Evolutionary conservation across 2,113 vertebrate species (phyloP).

Genomic region (Macrotis lagotis): DNA sequence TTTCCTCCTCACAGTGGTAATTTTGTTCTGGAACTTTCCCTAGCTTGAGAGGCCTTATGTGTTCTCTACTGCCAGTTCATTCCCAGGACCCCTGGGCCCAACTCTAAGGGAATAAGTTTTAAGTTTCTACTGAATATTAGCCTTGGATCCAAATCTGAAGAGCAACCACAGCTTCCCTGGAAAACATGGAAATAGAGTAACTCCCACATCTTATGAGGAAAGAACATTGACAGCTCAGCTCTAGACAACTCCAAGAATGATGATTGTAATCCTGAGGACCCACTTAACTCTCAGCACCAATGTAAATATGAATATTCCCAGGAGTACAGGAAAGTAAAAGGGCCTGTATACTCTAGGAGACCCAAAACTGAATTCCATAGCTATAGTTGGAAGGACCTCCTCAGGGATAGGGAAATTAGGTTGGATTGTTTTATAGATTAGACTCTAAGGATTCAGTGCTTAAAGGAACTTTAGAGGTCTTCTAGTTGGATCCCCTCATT

Average conservation of each 20-base stretch:
- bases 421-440: background rate
- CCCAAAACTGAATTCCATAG: background rate
- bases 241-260: background rate
- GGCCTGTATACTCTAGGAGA: background rate
- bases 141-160: conserved; percentile 14
- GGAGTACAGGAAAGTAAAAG: background rate
- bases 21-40: conserved; percentile 69
- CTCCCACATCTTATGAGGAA: conserved; percentile 44
- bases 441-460: background rate
- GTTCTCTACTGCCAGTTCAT: conserved; percentile 49
- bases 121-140: conserved; percentile 55
- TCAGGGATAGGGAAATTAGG: background rate
- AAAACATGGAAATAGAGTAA: conserved; percentile 63
- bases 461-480: background rate
- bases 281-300: background rate
- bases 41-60: conserved; percentile 49
- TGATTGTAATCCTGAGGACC: background rate
- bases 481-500: background rate
- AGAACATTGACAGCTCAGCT: conserved; percentile 40
- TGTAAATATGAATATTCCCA: background rate
- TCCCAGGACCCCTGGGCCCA: conserved; percentile 53
- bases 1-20: conserved; percentile 76
- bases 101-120: background rate
- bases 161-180: conserved; percentile 67
- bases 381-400: background rate